phyloP scores from a whole-genome alignment of 2,797 vertebrate species.

The Thalassophryne amazonica region DNA sequence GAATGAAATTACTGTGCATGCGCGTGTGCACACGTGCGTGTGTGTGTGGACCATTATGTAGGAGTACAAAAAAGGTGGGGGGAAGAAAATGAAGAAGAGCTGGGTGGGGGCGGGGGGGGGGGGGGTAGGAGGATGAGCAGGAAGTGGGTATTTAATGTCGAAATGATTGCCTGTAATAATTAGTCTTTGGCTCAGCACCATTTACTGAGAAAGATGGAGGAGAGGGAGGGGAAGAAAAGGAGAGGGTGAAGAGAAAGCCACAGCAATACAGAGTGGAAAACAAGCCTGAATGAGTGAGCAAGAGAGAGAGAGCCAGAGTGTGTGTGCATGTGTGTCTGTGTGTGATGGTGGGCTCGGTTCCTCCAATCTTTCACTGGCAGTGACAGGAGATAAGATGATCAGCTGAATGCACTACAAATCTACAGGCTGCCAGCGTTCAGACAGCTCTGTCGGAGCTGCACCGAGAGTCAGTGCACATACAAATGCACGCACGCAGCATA shows the following conservation, averaged over 20 bases:
- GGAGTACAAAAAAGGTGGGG: constrained; percentile 46
- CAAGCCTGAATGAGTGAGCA: constrained; percentile 30
- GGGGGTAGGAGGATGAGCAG: constrained; percentile 40
- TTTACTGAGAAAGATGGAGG: constrained; percentile 40
- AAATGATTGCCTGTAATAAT: constrained; percentile 76
- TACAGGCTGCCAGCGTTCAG: constrained; percentile 64
- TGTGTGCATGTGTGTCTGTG: neutral
- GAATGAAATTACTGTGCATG: constrained; percentile 35
- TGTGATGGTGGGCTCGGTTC: constrained; percentile 33
- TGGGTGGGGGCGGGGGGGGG: constrained; percentile 23
- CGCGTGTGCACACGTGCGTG: neutral
- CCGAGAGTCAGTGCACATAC: constrained; percentile 26
- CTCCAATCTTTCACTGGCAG: constrained; percentile 64
- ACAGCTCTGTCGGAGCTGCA: constrained; percentile 67
- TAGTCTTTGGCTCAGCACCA: constrained; percentile 65
- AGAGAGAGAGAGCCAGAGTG: constrained; percentile 11
- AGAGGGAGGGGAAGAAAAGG: constrained; percentile 31
- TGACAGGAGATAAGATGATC: constrained; percentile 81
- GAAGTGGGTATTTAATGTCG: constrained; percentile 63
- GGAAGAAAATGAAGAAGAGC: constrained; percentile 16
- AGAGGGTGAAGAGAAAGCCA: constrained; percentile 22
- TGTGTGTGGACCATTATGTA: constrained; percentile 28
- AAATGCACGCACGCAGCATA: constrained; percentile 16
- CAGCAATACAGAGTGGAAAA: constrained; percentile 18
- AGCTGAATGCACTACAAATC: constrained; percentile 71